A percentile compares a stretch with the other conserved stretches of the same genome.
Evolutionary conservation across 2,797 vertebrate genomes (phyloP).

Genomic region (Chelon labrosus): DNA sequence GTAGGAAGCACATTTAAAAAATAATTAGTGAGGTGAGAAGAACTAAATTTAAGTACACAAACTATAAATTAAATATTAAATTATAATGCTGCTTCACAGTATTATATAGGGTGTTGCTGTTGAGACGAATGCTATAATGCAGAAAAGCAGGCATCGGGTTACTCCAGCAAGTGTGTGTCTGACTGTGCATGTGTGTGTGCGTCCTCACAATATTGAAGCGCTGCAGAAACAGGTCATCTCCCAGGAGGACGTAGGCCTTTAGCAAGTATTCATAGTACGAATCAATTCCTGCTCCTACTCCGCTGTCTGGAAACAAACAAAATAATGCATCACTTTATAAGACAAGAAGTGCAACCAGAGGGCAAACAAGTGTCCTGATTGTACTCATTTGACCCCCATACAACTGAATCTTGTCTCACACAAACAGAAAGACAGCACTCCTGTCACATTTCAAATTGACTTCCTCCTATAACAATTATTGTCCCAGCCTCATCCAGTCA

Average conservation of each 20-base stretch:
- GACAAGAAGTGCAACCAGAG: slow-evolving; percentile 5
- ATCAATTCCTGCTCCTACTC: slow-evolving; percentile 99
- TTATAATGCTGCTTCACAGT: background rate
- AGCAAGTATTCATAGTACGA: slow-evolving; percentile 99
- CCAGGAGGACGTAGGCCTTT: slow-evolving; percentile 97
- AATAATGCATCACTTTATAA: slow-evolving; percentile 19
- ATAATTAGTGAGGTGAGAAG: background rate
- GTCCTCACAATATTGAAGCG: slow-evolving; percentile 97
- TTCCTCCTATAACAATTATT: background rate
- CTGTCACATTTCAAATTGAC: background rate
- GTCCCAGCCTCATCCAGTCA: background rate
- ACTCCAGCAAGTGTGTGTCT: slow-evolving; percentile 2
- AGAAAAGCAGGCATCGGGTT: slow-evolving; percentile 38
- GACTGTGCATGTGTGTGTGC: slow-evolving; percentile 20
- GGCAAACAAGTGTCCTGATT: background rate
- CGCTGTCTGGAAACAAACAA: slow-evolving; percentile 88
- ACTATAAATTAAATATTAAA: background rate
- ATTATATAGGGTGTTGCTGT: background rate
- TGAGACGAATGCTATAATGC: slow-evolving; percentile 36
- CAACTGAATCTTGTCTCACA: background rate
- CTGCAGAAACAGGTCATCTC: slow-evolving; percentile 96
- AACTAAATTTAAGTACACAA: background rate
- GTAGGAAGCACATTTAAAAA: background rate
- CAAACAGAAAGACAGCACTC: background rate
- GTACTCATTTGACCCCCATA: background rate